phyloP scores from a whole-genome alignment of 1,140 invertebrate genomes.

The Lepeophtheirus salmonis region DNA sequence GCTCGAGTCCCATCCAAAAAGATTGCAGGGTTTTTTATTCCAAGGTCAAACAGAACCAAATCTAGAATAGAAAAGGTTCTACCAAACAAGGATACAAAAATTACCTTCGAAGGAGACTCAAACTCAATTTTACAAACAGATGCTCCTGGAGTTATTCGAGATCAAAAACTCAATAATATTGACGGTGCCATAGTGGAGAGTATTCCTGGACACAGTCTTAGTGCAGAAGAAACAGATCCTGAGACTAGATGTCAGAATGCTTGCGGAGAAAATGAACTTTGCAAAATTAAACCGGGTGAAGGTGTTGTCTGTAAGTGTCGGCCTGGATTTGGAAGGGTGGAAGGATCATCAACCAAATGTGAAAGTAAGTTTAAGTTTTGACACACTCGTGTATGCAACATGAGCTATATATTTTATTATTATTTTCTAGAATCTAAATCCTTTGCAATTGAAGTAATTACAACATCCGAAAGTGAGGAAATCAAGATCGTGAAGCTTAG shows the following conservation, averaged over 20 bases:
- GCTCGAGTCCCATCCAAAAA: background rate
- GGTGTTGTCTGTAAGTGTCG: conserved; percentile 10
- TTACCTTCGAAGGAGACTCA: background rate
- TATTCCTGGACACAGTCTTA: conserved; percentile 14
- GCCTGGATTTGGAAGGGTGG: conserved; percentile 9
- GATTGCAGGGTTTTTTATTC: background rate
- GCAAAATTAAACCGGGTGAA: background rate
- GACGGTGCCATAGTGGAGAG: conserved; percentile 5
- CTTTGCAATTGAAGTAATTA: conserved; percentile 16
- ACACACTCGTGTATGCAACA: background rate
- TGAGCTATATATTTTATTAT: background rate
- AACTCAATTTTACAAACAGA: no score
- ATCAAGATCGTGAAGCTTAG: conserved; percentile 10
- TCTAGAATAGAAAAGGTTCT: background rate
- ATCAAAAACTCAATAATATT: conserved; percentile 4
- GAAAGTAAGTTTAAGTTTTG: conserved; percentile 14
- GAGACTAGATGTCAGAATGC: conserved; percentile 11
- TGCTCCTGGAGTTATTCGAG: background rate
- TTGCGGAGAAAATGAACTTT: conserved; percentile 15
- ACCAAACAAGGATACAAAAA: background rate
- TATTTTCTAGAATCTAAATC: conserved; percentile 12
- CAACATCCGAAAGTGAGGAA: conserved; percentile 12
- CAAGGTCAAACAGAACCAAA: background rate
- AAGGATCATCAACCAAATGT: background rate
- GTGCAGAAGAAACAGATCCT: conserved; percentile 15